Conservation (phyloP, 1,140 invertebrate species). For the Hycleus cichorii region DNA sequence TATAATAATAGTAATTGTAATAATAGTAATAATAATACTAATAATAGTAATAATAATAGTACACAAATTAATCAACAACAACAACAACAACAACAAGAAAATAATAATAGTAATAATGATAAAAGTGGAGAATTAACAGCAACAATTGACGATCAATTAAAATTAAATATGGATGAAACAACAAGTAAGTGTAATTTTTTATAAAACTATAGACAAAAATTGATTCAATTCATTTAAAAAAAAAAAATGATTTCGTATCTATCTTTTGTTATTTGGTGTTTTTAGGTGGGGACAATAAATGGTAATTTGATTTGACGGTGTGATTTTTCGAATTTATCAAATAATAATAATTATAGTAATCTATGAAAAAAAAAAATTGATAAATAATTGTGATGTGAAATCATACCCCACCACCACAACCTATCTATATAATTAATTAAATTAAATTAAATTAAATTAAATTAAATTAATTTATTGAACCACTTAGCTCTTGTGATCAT, state of each 20-base stretch:
- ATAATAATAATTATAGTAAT: conserved; percentile 18
- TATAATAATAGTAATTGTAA: conserved; percentile 31
- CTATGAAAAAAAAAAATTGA: too few species aligned
- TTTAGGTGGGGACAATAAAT: conserved; percentile 35
- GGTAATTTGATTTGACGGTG: conserved; percentile 22
- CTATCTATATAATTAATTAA: too few species aligned
- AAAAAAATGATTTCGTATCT: background rate
- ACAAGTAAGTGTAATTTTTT: conserved; percentile 2
- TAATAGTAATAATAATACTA: conserved; percentile 16
- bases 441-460: too few species aligned
- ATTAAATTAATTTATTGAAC: too few species aligned
- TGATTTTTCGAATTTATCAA: conserved; percentile 13
- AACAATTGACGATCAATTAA: conserved; percentile 10
- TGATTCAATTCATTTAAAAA: background rate
- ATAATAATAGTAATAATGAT: background rate
- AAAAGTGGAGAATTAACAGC: conserved; percentile 3
- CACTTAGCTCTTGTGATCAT: too few species aligned
- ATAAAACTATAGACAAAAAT: background rate
- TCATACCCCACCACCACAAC: too few species aligned
- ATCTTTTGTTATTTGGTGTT: conserved; percentile 1
- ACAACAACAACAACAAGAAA: background rate
- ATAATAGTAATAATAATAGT: conserved; percentile 21
- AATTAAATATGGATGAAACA: conserved; percentile 12
- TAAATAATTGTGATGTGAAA: too few species aligned
- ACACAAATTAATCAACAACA: background rate